Evolutionary conservation across 2,888 invertebrate species (phyloP).

Genomic region (Drosophila fulvimacula): DNA sequence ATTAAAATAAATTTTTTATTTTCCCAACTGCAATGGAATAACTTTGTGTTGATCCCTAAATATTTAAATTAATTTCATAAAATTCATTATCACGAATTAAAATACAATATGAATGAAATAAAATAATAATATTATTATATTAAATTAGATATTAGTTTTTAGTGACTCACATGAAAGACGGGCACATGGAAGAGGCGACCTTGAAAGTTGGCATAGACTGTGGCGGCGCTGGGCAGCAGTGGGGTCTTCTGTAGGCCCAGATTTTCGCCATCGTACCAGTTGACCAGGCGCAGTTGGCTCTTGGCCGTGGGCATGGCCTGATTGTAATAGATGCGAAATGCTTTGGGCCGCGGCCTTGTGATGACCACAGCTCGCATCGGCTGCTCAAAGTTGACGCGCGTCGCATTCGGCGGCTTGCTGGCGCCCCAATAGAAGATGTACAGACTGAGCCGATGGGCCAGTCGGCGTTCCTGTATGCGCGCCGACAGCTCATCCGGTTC

Average conservation of each 20-base stretch:
- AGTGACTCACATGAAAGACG: constrained; percentile 88
- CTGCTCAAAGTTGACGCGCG: constrained; percentile 76
- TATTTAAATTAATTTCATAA: too few species aligned
- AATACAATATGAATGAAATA: too few species aligned
- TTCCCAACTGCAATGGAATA: too few species aligned
- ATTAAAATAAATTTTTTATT: too few species aligned
- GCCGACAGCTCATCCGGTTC: constrained; percentile 77
- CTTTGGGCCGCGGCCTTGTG: constrained; percentile 86
- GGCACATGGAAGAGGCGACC: constrained; percentile 89
- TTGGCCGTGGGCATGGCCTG: constrained; percentile 88
- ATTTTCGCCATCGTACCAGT: constrained; percentile 89
- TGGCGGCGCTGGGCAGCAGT: constrained; percentile 87
- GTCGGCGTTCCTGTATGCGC: constrained; percentile 74
- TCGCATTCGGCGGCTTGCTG: constrained; percentile 85
- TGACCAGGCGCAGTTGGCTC: constrained; percentile 88
- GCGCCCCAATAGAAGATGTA: constrained; percentile 90
- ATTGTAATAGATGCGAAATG: constrained; percentile 90
- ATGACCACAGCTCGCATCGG: constrained; percentile 87
- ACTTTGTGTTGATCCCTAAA: too few species aligned
- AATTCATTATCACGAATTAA: too few species aligned
- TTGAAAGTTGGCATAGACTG: constrained; percentile 88
- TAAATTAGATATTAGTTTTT: neutral
- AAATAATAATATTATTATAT: too few species aligned
- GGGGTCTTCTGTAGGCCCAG: constrained; percentile 88
- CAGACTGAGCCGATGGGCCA: constrained; percentile 84